Evolutionary conservation across 37 sponge, comb jelly and placozoan genomes (phyloP).

Genomic region (Crambe crambe): DNA sequence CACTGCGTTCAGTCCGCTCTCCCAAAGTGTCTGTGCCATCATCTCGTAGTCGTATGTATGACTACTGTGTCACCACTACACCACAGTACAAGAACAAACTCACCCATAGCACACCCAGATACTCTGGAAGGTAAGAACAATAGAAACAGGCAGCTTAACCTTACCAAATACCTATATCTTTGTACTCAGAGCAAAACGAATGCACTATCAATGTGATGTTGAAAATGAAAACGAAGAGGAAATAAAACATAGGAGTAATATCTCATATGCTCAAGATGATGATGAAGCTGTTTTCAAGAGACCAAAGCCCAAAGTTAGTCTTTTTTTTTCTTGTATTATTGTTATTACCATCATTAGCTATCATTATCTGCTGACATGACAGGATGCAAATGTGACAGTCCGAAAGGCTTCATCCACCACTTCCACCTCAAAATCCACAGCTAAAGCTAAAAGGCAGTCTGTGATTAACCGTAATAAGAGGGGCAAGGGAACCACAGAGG

Average conservation of each 20-base stretch:
- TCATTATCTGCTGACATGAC: neutral
- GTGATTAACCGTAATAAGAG: neutral
- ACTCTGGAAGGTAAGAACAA: neutral
- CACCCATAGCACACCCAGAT: neutral
- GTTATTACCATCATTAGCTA: neutral
- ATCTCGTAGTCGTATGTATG: conserved; percentile 6
- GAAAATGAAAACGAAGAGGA: conserved; percentile 7
- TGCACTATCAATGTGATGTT: neutral
- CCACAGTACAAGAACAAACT: neutral
- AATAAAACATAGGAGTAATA: neutral
- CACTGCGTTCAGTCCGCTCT: neutral
- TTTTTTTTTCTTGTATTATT: neutral
- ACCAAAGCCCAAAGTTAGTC: conserved; percentile 2
- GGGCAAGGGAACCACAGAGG: neutral
- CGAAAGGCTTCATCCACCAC: conserved; percentile 22
- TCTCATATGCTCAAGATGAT: neutral
- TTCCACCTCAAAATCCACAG: neutral
- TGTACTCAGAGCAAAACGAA: neutral
- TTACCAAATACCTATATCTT: no score
- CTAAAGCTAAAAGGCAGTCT: neutral
- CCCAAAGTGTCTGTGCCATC: neutral
- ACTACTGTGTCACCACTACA: conserved; percentile 8
- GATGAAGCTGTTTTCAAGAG: conserved; percentile 42
- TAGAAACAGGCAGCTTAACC: neutral
- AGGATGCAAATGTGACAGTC: conserved; percentile 3